A percentile compares a stretch with the other conserved stretches of the same genome.
phyloP scores from a whole-genome alignment of 2,888 invertebrate genomes.

The Orgyia antiqua region DNA sequence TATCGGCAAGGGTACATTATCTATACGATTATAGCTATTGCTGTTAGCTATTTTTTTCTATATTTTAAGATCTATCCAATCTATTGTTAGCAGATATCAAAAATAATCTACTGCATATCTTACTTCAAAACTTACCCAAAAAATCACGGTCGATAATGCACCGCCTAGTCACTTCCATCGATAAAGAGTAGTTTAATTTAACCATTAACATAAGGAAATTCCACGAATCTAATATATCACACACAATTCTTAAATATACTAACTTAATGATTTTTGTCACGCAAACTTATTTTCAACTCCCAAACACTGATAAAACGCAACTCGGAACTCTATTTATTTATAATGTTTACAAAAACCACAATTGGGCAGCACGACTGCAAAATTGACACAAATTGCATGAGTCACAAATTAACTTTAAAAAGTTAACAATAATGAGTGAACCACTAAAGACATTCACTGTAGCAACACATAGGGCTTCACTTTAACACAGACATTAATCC shows the following conservation, averaged over 20 bases:
- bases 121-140: conserved; percentile 64
- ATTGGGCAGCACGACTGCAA: conserved; percentile 48
- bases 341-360: conserved; percentile 45
- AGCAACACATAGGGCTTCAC: conserved; percentile 14
- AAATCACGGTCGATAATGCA: conserved; percentile 71
- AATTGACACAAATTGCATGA: conserved; percentile 65
- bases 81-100: conserved; percentile 50
- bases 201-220: conserved; percentile 65
- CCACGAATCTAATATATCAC: conserved; percentile 68
- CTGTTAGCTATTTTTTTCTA: neutral
- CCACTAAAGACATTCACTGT: conserved; percentile 25
- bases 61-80: no score
- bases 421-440: conserved; percentile 25
- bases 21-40: no score
- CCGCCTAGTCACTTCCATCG: conserved; percentile 65
- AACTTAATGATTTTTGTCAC: conserved; percentile 33
- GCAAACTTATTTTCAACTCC: conserved; percentile 43
- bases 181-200: conserved; percentile 58
- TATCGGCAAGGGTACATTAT: no score
- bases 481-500: conserved; percentile 22
- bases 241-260: conserved; percentile 24
- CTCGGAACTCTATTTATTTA: conserved; percentile 38
- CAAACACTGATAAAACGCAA: conserved; percentile 45
- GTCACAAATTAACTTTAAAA: conserved; percentile 45
- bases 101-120: conserved; percentile 55